Evolutionary conservation across 2,797 vertebrate genomes (phyloP).

Genomic region (Alca torda): DNA sequence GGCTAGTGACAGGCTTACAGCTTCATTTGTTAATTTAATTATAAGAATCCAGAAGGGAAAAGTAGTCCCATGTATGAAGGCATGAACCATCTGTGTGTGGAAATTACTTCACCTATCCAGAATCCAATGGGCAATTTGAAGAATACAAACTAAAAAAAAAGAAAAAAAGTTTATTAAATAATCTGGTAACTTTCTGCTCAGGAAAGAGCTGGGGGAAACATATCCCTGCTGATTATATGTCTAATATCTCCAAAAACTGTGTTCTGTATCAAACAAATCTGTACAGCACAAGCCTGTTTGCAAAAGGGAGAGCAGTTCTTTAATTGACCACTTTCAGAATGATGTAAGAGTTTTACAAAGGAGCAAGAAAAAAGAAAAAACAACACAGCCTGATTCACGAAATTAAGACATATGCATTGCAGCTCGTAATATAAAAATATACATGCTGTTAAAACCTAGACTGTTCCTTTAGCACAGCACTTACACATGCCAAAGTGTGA

Average conservation of each 20-base stretch:
- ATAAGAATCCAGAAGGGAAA: conserved; percentile 12
- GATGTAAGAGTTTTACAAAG: conserved; percentile 1
- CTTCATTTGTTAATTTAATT: conserved; percentile 14
- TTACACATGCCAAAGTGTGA: background rate
- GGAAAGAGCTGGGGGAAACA: conserved; percentile 28
- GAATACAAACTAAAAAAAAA: background rate
- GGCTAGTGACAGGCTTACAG: background rate
- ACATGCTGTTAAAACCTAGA: background rate
- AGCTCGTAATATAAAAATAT: background rate
- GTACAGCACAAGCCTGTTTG: background rate
- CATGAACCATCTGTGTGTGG: conserved; percentile 18
- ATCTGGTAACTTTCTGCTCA: conserved; percentile 39
- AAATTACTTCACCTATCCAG: conserved; percentile 43
- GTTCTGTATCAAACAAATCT: conserved; percentile 37
- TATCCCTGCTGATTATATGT: conserved; percentile 54
- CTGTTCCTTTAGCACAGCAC: background rate
- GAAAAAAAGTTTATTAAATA: background rate
- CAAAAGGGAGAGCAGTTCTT: background rate
- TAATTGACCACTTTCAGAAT: background rate
- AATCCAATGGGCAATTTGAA: background rate
- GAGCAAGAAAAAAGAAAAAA: background rate
- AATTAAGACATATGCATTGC: background rate
- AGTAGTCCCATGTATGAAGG: background rate
- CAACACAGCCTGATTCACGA: background rate
- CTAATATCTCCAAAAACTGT: conserved; percentile 11